Conservation (phyloP, 2,888 invertebrate species). For the Drosophila nigricruria region DNA sequence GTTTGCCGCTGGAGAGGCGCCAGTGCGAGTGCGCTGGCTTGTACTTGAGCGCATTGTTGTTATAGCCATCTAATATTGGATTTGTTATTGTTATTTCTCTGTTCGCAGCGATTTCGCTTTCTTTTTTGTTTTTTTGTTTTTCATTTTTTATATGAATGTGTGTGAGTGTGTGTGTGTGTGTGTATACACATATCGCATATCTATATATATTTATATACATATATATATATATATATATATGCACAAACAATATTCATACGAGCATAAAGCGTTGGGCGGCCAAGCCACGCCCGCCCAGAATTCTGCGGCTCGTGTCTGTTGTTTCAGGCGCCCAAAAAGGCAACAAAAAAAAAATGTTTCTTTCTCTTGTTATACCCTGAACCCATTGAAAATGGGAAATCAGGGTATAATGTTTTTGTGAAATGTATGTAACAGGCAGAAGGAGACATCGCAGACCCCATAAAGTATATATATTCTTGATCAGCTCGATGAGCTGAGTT, state of each 20-base stretch:
- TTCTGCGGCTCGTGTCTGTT: slow-evolving; percentile 66
- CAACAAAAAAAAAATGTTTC: slow-evolving; percentile 11
- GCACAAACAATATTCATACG: slow-evolving; percentile 72
- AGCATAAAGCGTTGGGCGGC: slow-evolving; percentile 23
- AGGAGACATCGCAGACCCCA: too few relatives aligned
- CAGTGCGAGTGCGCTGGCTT: slow-evolving; percentile 22
- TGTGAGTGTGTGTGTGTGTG: slow-evolving; percentile 1
- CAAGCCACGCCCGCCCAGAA: slow-evolving; percentile 39
- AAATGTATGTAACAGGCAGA: too few relatives aligned
- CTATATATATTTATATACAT: not conserved
- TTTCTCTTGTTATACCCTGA: slow-evolving; percentile 38
- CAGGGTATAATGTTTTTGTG: too few relatives aligned
- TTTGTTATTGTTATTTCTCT: slow-evolving; percentile 75
- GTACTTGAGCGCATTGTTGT: slow-evolving; percentile 69
- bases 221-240: slow-evolving; percentile 34
- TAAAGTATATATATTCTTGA: too few relatives aligned
- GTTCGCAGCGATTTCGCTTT: slow-evolving; percentile 26
- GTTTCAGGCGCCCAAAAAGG: slow-evolving; percentile 61
- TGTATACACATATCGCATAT: slow-evolving; percentile 2
- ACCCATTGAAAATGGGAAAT: too few relatives aligned
- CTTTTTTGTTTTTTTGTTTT: slow-evolving; percentile 28
- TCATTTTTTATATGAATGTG: slow-evolving; percentile 36
- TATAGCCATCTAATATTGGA: slow-evolving; percentile 75
- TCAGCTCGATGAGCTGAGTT: too few relatives aligned
- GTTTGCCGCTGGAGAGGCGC: slow-evolving; percentile 2